phyloP scores from a whole-genome alignment of 1,140 invertebrate species.

The Hylyphantes graminicola region DNA sequence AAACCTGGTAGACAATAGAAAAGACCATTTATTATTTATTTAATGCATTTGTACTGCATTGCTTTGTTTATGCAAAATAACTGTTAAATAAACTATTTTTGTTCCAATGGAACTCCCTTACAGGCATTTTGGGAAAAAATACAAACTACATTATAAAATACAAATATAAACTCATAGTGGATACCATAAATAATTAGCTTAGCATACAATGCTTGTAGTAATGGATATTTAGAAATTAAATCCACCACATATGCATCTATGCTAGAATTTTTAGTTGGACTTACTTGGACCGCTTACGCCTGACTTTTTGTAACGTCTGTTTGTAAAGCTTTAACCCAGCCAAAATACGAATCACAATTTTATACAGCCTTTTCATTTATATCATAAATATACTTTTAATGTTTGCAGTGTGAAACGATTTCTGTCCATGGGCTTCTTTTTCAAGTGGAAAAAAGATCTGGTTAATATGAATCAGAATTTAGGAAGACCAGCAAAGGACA shows the following conservation, averaged over 20 bases:
- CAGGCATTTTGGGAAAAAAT: too few relatives aligned
- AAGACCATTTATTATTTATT: too few relatives aligned
- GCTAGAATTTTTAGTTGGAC: neutral
- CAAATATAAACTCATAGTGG: too few relatives aligned
- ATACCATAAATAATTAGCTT: too few relatives aligned
- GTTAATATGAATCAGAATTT: neutral
- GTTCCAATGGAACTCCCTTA: too few relatives aligned
- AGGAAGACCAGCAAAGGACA: neutral
- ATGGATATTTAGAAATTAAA: neutral
- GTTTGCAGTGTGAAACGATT: conserved; percentile 17
- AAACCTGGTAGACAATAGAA: too few relatives aligned
- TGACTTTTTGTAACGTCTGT: neutral
- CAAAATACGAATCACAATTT: neutral
- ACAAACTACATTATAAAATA: too few relatives aligned
- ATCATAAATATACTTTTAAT: neutral
- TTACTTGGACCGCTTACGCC: neutral
- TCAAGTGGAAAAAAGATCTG: conserved; percentile 3
- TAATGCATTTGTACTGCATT: too few relatives aligned
- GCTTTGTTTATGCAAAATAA: too few relatives aligned
- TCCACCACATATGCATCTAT: neutral
- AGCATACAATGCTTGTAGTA: neutral
- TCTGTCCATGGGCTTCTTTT: conserved; percentile 5
- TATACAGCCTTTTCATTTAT: neutral
- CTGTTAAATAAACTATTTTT: too few relatives aligned
- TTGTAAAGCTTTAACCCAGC: neutral